A percentile compares a stretch with the other conserved stretches of the same genome.
Evolutionary conservation across 35 echinoderm and acorn worm genomes (phyloP).

Genomic region (Lytechinus variegatus): DNA sequence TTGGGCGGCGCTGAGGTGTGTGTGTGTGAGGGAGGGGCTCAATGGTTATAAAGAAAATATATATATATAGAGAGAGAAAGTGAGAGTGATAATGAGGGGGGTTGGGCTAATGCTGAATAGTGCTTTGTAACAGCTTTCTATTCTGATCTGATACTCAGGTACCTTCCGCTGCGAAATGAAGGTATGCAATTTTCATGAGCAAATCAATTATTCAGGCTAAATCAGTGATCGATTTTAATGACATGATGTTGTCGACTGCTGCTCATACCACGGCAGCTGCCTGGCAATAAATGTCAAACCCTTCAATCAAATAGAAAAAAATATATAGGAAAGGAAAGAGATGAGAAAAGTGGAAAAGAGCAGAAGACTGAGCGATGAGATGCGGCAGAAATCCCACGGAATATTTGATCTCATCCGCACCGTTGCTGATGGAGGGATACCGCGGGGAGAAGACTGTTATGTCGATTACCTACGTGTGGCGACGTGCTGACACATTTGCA

Average conservation of each 20-base stretch:
- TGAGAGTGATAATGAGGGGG: too few relatives aligned
- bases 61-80: not conserved
- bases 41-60: not conserved
- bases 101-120: not conserved
- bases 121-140: not conserved
- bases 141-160: not conserved
- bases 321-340: not conserved
- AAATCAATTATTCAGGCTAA: not conserved
- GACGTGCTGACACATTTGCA: not conserved
- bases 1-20: too few relatives aligned
- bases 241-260: conserved; percentile 1
- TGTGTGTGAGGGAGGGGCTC: too few relatives aligned
- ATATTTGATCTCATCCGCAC: not conserved
- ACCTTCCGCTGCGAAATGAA: not conserved
- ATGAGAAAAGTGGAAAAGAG: not conserved
- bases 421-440: not conserved
- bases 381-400: not conserved
- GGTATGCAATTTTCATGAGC: conserved; percentile 18
- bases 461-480: not conserved
- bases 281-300: not conserved
- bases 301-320: not conserved
- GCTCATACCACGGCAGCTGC: not conserved
- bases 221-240: conserved; percentile 19
- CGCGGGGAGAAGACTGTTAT: not conserved
- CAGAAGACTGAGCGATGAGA: not conserved